Evolutionary conservation across 2,113 vertebrate species (phyloP).

Genomic region (Ailurus styani): DNA sequence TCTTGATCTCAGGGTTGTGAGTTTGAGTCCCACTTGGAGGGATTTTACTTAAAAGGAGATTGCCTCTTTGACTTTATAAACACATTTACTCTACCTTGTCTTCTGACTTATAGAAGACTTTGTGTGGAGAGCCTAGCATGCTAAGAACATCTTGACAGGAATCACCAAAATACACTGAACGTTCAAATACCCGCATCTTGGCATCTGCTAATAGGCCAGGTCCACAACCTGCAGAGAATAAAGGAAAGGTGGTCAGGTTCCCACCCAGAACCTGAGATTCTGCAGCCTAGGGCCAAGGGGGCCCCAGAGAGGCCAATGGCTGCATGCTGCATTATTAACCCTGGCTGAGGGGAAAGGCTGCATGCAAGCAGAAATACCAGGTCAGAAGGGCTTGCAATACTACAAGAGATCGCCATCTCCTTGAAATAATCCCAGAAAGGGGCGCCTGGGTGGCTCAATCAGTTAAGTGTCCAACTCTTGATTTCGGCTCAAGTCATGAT

Average conservation of each 20-base stretch:
- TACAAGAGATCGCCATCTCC: not conserved
- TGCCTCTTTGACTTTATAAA: not conserved
- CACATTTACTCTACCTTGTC: slow-evolving; percentile 88
- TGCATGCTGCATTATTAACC: not conserved
- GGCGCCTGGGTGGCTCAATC: not conserved
- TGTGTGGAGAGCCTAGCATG: slow-evolving; percentile 95
- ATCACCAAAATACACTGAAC: slow-evolving; percentile 95
- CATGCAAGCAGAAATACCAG: not conserved
- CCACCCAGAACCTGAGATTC: not conserved
- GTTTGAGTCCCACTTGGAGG: not conserved
- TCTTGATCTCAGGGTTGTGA: not conserved
- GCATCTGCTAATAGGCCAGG: slow-evolving; percentile 91
- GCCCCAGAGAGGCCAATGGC: not conserved
- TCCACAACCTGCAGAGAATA: slow-evolving; percentile 85
- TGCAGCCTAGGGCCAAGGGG: not conserved
- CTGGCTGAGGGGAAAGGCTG: not conserved
- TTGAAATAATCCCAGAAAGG: not conserved
- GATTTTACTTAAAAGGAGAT: not conserved
- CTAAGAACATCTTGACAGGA: slow-evolving; percentile 97
- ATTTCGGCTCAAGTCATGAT: not conserved
- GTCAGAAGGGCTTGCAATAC: not conserved
- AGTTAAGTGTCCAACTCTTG: not conserved
- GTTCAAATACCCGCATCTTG: slow-evolving; percentile 93
- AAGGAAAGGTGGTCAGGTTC: slow-evolving; percentile 10
- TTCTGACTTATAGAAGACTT: slow-evolving; percentile 99